Conservation (phyloP, 1,140 invertebrate species). For the Drosophila ogumai region DNA sequence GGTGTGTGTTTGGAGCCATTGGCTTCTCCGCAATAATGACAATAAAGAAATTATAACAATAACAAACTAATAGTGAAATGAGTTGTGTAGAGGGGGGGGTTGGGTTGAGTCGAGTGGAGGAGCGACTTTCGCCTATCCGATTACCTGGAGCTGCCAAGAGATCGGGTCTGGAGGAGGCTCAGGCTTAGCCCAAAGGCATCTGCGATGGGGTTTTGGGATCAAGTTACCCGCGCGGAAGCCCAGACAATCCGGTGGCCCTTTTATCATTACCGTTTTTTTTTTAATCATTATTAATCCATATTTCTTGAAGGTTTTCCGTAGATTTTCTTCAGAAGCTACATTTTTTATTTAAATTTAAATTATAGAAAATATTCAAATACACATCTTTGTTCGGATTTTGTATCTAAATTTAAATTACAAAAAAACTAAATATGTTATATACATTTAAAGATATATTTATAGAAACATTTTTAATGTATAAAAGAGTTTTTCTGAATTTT, state of each 20-base stretch:
- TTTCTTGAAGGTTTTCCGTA: slow-evolving; percentile 3
- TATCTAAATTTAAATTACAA: not conserved
- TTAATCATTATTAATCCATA: slow-evolving; percentile 1
- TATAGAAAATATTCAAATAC: not conserved
- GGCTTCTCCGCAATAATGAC: slow-evolving; percentile 66
- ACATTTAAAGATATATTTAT: too few relatives aligned
- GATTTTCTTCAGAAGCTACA: not conserved
- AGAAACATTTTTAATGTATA: not conserved
- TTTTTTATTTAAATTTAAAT: not conserved
- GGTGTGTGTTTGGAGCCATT: slow-evolving; percentile 34
- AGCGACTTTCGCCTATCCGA: slow-evolving; percentile 78
- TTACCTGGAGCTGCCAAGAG: slow-evolving; percentile 54
- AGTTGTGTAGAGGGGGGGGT: slow-evolving; percentile 7
- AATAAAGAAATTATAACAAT: slow-evolving; percentile 83
- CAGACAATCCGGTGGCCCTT: slow-evolving; percentile 23
- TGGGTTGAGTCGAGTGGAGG: slow-evolving; percentile 29
- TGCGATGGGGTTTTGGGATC: slow-evolving; percentile 41
- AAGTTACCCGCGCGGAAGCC: slow-evolving; percentile 43
- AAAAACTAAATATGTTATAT: not conserved
- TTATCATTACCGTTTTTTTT: slow-evolving; percentile 21
- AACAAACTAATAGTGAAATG: slow-evolving; percentile 73
- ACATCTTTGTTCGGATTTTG: not conserved
- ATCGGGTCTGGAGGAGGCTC: slow-evolving; percentile 12
- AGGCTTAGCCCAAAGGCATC: slow-evolving; percentile 17
- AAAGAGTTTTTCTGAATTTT: not conserved